These are phyloP conservation scores for Sinopyrophorus schimmeli DNA, from an alignment of 2,888 invertebrate genomes.

Conservation along the genomic window DNA sequence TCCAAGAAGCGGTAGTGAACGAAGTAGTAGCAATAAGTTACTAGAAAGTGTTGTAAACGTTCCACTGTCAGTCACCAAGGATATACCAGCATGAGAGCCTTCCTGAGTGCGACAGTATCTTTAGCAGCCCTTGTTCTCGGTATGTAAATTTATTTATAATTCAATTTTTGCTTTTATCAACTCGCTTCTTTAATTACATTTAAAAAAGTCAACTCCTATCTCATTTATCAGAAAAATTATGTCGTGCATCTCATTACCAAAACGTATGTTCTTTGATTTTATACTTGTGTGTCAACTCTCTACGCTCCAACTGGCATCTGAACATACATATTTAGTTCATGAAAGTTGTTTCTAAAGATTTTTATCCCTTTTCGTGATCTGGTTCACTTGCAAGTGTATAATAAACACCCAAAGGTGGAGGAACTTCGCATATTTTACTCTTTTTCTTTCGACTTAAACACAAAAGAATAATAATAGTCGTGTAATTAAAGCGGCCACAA, in stretches of 20 bases:
- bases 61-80: slow-evolving; percentile 48
- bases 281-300: slow-evolving; percentile 24
- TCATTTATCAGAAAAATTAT: no score
- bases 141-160: slow-evolving; percentile 30
- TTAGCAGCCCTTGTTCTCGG: slow-evolving; percentile 41
- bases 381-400: slow-evolving; percentile 28
- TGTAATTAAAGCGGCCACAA: slow-evolving; percentile 2
- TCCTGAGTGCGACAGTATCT: slow-evolving; percentile 44
- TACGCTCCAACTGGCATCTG: slow-evolving; percentile 14
- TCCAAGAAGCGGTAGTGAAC: slow-evolving; percentile 41
- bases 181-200: no score
- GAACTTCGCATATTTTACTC: slow-evolving; percentile 12
- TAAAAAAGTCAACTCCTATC: no score
- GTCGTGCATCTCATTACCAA: no score
- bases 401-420: slow-evolving; percentile 6
- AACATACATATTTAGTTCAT: slow-evolving; percentile 31
- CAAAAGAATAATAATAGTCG: slow-evolving; percentile 9
- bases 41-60: slow-evolving; percentile 48
- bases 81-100: slow-evolving; percentile 50
- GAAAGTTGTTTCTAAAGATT: slow-evolving; percentile 34
- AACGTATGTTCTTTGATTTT: slow-evolving; percentile 5
- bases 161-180: no score
- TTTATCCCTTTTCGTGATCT: slow-evolving; percentile 30
- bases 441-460: slow-evolving; percentile 3
- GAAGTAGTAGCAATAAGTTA: slow-evolving; percentile 27